Evolutionary conservation across 92 coral and sea anemone species (phyloP), one percentile per base, ranked within the genome.

Genomic region (Ricordea florida): DNA sequence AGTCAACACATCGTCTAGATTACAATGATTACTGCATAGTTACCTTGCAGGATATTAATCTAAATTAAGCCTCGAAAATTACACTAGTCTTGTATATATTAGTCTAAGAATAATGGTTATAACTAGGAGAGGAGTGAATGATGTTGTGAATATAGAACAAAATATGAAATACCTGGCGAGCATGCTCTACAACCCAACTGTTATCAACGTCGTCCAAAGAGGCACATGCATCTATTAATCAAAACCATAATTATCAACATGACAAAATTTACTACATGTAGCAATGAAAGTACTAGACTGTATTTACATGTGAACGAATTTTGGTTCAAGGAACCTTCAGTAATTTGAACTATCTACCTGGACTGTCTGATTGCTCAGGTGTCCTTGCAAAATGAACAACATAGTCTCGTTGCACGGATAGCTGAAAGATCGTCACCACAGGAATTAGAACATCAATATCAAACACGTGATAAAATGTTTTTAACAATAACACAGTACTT

Each of bases 91-190:
- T n/a, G n/a, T n/a, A n/a, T n/a, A n/a, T n/a, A n/a, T 28, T 21
- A 24, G 10, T 24, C 26, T 21, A 4, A 28, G 46, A 49, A 67
- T 1, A 31, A 67, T 11, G 16, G 25, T 21, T 11, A 28, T 3
- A 14, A 10, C 20, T 0, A 3, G 4, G 21, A 6, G 0, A 32
- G n/a, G 3, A 27, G 15, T 28, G 8, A 60, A 47, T 48, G 17
- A n/a, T 10, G 6, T 29, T 30, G 18, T 9, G 2, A 27, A 33
- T 17, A 34, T 20, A n/a, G n/a, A n/a, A n/a, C n/a, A n/a, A n/a
- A n/a, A n/a, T n/a, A n/a, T n/a, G n/a, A 36, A 26, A 13, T 62
- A 94, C 98, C 98, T 94, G 98, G 21, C 81, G 92, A 40, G 97
- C 83, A 80, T 94, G 98, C 43, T 94, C 97, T 30, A 82, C 78